These are phyloP conservation scores for Drosophila melanogaster DNA, from an alignment of 1,140 invertebrate genomes.

Conservation along the genomic window DNA sequence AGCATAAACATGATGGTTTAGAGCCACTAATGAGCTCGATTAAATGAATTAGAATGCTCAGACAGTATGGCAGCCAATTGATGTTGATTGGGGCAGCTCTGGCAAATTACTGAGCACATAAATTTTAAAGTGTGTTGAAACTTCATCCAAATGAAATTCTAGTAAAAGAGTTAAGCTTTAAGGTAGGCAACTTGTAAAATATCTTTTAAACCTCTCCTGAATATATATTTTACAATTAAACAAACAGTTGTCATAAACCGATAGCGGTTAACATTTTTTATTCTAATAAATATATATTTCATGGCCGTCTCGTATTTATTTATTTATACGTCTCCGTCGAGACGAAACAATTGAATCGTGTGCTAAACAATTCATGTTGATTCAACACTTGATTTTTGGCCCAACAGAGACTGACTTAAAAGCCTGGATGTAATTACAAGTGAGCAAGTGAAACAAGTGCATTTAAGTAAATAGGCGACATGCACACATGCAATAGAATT, in stretches of 20 bases:
- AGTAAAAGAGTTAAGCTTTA: too few species aligned
- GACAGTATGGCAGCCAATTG: background rate
- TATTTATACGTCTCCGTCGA: constrained; percentile 3
- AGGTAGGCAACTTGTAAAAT: too few species aligned
- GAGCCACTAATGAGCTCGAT: constrained; percentile 12
- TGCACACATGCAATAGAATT: constrained; percentile 45
- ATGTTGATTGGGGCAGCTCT: background rate
- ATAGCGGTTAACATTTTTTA: too few species aligned
- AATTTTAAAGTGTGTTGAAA: too few species aligned
- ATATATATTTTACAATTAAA: too few species aligned
- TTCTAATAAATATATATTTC: too few species aligned
- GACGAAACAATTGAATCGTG: constrained; percentile 22
- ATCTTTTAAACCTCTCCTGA: too few species aligned
- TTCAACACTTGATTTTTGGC: constrained; percentile 48
- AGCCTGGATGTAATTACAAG: constrained; percentile 53
- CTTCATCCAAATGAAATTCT: too few species aligned
- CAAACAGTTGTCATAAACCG: too few species aligned
- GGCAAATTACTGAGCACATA: background rate
- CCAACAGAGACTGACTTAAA: constrained; percentile 41
- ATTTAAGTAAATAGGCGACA: constrained; percentile 46
- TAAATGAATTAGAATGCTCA: too few species aligned
- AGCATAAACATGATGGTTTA: background rate
- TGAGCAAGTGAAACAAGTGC: constrained; percentile 54
- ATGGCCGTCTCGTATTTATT: constrained; percentile 9
- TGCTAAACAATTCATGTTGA: constrained; percentile 55